phyloP scores from a whole-genome alignment of 2,888 invertebrate genomes.

The Allolobophora icterica region DNA sequence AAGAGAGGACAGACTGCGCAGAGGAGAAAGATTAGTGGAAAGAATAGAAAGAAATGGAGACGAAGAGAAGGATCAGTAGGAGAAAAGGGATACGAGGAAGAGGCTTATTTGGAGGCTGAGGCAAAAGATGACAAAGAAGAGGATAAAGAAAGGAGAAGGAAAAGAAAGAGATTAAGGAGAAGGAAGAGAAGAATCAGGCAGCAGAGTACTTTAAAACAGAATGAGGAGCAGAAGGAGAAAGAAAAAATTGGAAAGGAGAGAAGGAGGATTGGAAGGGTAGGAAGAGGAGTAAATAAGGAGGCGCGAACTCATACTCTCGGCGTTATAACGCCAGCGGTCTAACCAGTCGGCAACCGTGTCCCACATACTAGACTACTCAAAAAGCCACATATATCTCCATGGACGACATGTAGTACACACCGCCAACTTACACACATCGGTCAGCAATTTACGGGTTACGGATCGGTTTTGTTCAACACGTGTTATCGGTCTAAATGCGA shows the following conservation, averaged over 20 bases:
- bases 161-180: not conserved
- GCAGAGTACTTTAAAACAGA: not conserved
- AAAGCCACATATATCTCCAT: too few species aligned
- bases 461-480: not conserved
- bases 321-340: too few species aligned
- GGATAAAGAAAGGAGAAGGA: not conserved
- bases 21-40: not conserved
- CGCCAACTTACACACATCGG: not conserved
- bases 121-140: not conserved
- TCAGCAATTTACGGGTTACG: not conserved
- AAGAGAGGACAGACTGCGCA: not conserved
- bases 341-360: too few species aligned
- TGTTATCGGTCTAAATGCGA: not conserved
- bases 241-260: not conserved
- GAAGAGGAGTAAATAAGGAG: not conserved
- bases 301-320: not conserved
- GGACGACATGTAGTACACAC: too few species aligned
- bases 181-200: not conserved
- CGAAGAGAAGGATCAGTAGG: not conserved
- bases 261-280: not conserved
- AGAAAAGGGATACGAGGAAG: not conserved
- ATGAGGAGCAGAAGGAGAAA: not conserved
- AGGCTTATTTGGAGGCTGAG: not conserved
- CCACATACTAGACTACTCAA: too few species aligned
- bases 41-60: not conserved